phyloP scores from a whole-genome alignment of 2,113 vertebrate species.

The Aythya baeri region DNA sequence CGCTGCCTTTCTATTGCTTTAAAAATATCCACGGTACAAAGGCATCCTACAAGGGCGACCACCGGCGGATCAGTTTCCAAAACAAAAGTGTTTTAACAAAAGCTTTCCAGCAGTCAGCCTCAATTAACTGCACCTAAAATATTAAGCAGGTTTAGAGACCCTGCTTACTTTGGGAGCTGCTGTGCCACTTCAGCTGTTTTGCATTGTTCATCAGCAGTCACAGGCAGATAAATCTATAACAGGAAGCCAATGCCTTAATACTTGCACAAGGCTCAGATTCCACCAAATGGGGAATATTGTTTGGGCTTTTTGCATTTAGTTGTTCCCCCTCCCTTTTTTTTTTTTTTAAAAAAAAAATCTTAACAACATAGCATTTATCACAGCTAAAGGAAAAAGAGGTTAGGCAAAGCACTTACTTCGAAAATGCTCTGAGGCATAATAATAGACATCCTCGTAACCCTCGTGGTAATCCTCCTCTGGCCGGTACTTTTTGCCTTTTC shows the following conservation, averaged over 20 bases:
- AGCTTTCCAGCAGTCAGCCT: slow-evolving; percentile 31
- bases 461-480: slow-evolving; percentile 99
- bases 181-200: slow-evolving; percentile 44
- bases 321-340: too few relatives aligned
- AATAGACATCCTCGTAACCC: slow-evolving; percentile 98
- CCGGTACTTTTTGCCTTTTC: slow-evolving; percentile 96
- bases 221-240: background rate
- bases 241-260: background rate
- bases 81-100: slow-evolving; percentile 14
- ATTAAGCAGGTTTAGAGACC: slow-evolving; percentile 1
- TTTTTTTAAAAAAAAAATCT: slow-evolving; percentile 21
- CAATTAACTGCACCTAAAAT: slow-evolving; percentile 55
- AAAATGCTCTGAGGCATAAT: slow-evolving; percentile 93
- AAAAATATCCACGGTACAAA: background rate
- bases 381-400: slow-evolving; percentile 19
- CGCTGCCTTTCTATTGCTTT: background rate
- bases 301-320: background rate
- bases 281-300: background rate
- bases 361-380: slow-evolving; percentile 33
- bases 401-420: slow-evolving; percentile 82
- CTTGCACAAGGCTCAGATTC: background rate
- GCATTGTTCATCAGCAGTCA: slow-evolving; percentile 1
- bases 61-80: background rate
- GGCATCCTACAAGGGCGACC: background rate
- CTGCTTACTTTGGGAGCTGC: background rate